A percentile compares a stretch with the other conserved stretches of the same genome.
Evolutionary conservation across 2,888 invertebrate species (phyloP).

Genomic region (Ormyrus thymus): DNA sequence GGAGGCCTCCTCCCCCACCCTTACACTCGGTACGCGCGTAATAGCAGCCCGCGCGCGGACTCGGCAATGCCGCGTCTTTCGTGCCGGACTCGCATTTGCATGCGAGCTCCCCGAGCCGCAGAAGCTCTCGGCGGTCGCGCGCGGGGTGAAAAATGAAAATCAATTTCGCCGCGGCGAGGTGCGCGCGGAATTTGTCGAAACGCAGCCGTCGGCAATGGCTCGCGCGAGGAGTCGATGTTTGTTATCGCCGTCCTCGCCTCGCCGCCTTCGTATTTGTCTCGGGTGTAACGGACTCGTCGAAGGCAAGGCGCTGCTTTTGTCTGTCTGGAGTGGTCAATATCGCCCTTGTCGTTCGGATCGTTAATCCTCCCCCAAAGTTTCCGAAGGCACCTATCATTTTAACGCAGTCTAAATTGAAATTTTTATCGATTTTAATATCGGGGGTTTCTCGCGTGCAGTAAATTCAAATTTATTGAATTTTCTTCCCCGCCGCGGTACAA

Average conservation of each 20-base stretch:
- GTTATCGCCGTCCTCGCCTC: slow-evolving; percentile 3
- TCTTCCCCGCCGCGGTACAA: too few relatives aligned
- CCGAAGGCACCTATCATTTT: neutral
- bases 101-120: neutral
- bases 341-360: neutral
- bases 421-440: too few relatives aligned
- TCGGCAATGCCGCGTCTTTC: neutral
- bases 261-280: neutral
- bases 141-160: slow-evolving; percentile 40
- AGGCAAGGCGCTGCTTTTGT: too few relatives aligned
- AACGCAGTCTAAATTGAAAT: neutral
- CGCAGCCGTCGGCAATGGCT: neutral
- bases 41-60: neutral
- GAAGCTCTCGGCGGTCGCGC: neutral
- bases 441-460: too few relatives aligned
- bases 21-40: too few relatives aligned
- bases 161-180: slow-evolving; percentile 2
- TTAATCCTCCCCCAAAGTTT: neutral
- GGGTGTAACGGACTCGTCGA: neutral
- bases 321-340: too few relatives aligned
- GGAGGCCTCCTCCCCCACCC: neutral
- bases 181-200: slow-evolving; percentile 17
- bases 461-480: too few relatives aligned
- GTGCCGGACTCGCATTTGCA: slow-evolving; percentile 1
- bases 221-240: slow-evolving; percentile 9